Evolutionary conservation across 1,140 invertebrate species (phyloP).

Genomic region (Heterodera carotae): DNA sequence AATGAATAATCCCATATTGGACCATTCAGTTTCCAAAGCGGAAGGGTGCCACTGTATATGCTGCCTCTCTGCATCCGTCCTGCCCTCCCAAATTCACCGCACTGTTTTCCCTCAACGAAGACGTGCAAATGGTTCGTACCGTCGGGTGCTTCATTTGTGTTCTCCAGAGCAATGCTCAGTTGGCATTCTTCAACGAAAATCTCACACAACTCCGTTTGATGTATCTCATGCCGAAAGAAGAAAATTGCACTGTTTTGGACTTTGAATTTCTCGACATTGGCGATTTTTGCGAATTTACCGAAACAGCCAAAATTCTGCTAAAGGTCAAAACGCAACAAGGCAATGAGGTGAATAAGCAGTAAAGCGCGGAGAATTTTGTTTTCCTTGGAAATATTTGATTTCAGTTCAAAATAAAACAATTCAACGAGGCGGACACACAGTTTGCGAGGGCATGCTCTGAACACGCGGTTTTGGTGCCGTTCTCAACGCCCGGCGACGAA

Average conservation of each 20-base stretch:
- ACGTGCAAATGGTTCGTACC: slow-evolving; percentile 26
- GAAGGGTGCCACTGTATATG: background rate
- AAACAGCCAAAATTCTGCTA: slow-evolving; percentile 25
- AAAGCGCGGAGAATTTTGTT: background rate
- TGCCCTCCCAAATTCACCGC: slow-evolving; percentile 4
- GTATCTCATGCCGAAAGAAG: background rate
- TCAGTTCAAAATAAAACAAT: slow-evolving; percentile 33
- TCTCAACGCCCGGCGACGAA: slow-evolving; percentile 35
- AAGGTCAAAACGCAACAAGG: slow-evolving; percentile 14
- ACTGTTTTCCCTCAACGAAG: slow-evolving; percentile 19
- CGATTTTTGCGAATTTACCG: slow-evolving; percentile 26
- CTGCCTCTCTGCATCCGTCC: slow-evolving; percentile 10
- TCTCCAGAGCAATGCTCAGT: slow-evolving; percentile 4
- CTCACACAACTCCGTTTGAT: slow-evolving; percentile 17
- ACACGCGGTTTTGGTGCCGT: slow-evolving; percentile 25
- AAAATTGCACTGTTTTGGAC: slow-evolving; percentile 18
- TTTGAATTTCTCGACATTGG: slow-evolving; percentile 41
- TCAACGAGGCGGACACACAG: background rate
- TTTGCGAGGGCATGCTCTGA: slow-evolving; percentile 27
- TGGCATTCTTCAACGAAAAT: slow-evolving; percentile 25
- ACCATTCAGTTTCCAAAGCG: slow-evolving; percentile 34
- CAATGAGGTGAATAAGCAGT: slow-evolving; percentile 9
- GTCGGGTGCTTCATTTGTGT: slow-evolving; percentile 28
- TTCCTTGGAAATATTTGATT: slow-evolving; percentile 18
- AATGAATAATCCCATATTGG: no score